Evolutionary conservation across 2,113 vertebrate species (phyloP), one percentile per base, ranked within the genome.

Genomic region (Dipodomys ordii): DNA sequence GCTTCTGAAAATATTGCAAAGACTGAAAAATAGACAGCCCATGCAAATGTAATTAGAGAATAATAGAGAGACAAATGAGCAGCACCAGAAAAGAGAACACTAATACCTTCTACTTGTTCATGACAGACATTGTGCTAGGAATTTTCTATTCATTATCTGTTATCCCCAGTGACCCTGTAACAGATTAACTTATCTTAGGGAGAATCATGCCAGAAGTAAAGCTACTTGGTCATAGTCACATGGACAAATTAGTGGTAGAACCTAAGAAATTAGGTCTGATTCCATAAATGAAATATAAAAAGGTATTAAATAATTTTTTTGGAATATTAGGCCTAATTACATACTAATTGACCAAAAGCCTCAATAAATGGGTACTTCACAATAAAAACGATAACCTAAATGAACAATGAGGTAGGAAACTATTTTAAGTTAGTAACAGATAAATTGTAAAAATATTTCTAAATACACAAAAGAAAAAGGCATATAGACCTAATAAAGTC

Each of bases 261-360:
- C 13, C 80, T 93, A 74, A 84, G 84, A 87, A 80, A 69, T 92
- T 27, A 90, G 60, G 20, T 80, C 46, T 87, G 39, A 94, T 53
- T 82, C 27, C 7, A 68, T 18, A 57, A 32, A 27, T 64, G n/a
- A 94, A 84, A 60, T 65, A 88, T 44, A 68, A 80, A 87, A 90
- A 93, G 30, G 22, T 25, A 88, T 81, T 76, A 73, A 76, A 39
- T 16, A 62, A 79, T 18, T 60, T 68, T 72, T 1, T 11, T 15
- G 32, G 82, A 85, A 60, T 78, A 69, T 57, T 64, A 32, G 49
- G 27, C 7, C 25, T 83, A 79, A 78, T 92, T 71, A 67, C 18
- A 69, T 73, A 18, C 1, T 84, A 71, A 39, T 30, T 88, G 72
- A 91, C 44, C 76, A 72, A 91, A 74, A 49, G 6, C 1, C 44